A percentile compares a stretch with the other conserved stretches of the same genome.
phyloP scores from a whole-genome alignment of 2,113 vertebrate genomes.

The Aspidoscelis tigris region DNA sequence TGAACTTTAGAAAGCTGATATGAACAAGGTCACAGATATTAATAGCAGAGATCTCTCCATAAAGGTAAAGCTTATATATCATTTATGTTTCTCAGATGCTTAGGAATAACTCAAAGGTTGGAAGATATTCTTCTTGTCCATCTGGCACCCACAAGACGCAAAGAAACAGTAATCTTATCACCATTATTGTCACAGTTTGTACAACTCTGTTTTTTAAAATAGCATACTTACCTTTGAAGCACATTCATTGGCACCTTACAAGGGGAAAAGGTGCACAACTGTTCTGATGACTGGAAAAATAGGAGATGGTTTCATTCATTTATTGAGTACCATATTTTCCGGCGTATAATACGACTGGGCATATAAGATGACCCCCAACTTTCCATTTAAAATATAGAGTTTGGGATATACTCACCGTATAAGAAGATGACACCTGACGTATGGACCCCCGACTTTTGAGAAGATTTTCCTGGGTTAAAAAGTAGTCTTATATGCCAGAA shows the following conservation, averaged over 20 bases:
- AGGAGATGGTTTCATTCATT: neutral
- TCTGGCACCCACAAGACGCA: neutral
- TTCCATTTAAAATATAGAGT: no score
- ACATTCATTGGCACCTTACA: neutral
- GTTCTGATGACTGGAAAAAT: neutral
- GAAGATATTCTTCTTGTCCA: neutral
- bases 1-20: no score
- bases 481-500: no score
- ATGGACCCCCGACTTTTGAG: no score
- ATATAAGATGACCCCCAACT: no score
- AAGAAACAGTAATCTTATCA: neutral
- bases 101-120: neutral
- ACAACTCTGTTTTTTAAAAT: neutral
- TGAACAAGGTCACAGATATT: neutral
- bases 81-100: neutral
- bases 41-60: neutral
- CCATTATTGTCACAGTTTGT: no score
- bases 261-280: neutral
- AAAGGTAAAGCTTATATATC: neutral
- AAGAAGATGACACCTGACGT: no score
- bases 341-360: no score
- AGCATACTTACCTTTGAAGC: neutral
- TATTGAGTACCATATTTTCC: no score
- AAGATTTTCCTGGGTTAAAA: no score
- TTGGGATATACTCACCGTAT: no score